Base-by-base conservation (phyloP, 2,888 invertebrate genomes). In the Caenorhabditis zanzibari region DNA sequence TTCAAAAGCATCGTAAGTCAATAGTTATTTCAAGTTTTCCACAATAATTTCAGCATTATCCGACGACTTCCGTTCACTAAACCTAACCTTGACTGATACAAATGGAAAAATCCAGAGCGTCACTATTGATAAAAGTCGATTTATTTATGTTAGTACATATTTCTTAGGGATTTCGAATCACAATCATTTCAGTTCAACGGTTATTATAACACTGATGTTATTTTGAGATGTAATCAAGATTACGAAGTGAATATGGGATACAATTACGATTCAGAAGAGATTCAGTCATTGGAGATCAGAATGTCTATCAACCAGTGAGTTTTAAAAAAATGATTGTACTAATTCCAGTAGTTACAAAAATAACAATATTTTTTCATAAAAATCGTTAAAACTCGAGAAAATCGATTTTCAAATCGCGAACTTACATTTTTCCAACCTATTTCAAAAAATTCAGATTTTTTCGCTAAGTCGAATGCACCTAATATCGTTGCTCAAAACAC, bases 281-380 rank as follows among this genome's bases (percentile, higher is more conserved):
- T 10, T 14, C 24, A 66, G 47, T 22, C 49, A 0, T 28, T 66
- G 28, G 64, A 66, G 28, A 49, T 49, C 16, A 19, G 28, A n/a
- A 66, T 66, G 64, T 49, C 32, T 7, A 44, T 61, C 14, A 44
- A 61, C 44, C 61, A 61, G 61, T 61, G 5, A 12, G 61, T 61
- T 41, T 0, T 22, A n/a, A n/a, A n/a, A n/a, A n/a, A n/a, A n/a
- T n/a, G n/a, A n/a, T n/a, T n/a, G n/a, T n/a, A n/a, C n/a, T n/a
- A n/a, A n/a, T n/a, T n/a, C n/a, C n/a, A n/a, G n/a, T n/a, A n/a
- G n/a, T n/a, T n/a, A n/a, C n/a, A n/a, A n/a, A n/a, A n/a, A n/a
- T n/a, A n/a, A n/a, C n/a, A n/a, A n/a, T n/a, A n/a, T n/a, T n/a
- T n/a, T n/a, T n/a, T n/a, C n/a, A n/a, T n/a, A n/a, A n/a, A n/a